Evolutionary conservation across 2,888 invertebrate species (phyloP), one percentile per base, ranked within the genome.

Genomic region (Nowickia ferox): DNA sequence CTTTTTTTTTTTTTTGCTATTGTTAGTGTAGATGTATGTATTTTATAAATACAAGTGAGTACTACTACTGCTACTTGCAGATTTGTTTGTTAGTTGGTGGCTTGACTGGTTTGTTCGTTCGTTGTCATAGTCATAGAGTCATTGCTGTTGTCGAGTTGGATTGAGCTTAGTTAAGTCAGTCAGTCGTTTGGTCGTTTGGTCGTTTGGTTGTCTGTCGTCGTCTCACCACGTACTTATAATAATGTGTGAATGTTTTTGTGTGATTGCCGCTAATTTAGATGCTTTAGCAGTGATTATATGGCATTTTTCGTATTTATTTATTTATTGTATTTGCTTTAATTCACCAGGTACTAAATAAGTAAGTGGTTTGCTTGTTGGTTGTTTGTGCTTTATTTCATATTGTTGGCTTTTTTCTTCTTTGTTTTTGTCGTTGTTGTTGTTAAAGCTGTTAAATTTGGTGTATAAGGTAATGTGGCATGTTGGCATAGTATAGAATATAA

Each of bases 221-320:
- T 66, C 65, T 74, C 63, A 65, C 75, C 69, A 72, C 71, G 46
- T 71, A 65, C 74, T 74, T 75, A 83, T 86, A 83, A 81, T 86
- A 86, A 86, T 86, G 86, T 86, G 86, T 86, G 86, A 86, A 86
- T 86, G 86, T 86, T 86, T 86, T 86, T 86, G 86, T 86, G 86
- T 83, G 86, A 86, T 86, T 86, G 86, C 86, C 86, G 86, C 86
- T 86, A 86, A 86, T 86, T 86, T 86, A 86, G 86, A 86, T 86
- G 86, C 83, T 86, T 86, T 86, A 86, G 86, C 86, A 86, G 86
- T 83, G 86, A 86, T 86, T 86, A 86, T 86, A 86, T 86, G 86
- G 86, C 86, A 86, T 86, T 86, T 86, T 86, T 86, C 86, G 83
- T 86, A 83, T 86, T 83, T 86, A 86, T 86, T 86, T 86, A 86